phyloP scores from a whole-genome alignment of 2,888 invertebrate genomes.

The Patella caerulea region DNA sequence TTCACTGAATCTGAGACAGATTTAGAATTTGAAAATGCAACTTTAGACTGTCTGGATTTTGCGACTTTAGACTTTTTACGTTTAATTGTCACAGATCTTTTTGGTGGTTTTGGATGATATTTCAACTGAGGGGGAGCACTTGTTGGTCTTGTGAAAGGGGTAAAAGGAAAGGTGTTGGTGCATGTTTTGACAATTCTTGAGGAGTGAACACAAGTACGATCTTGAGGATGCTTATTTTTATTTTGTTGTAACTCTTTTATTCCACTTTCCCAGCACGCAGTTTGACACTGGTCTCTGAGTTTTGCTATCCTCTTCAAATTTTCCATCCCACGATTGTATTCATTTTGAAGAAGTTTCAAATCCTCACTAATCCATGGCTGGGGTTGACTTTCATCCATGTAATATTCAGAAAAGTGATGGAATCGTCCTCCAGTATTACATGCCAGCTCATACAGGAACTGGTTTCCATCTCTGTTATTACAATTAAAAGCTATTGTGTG shows the following conservation, averaged over 20 bases:
- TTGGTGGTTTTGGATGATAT: background rate
- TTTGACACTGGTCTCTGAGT: conserved; percentile 68
- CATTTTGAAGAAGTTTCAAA: conserved; percentile 65
- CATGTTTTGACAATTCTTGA: conserved; percentile 1
- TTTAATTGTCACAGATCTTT: background rate
- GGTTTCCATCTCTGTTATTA: conserved; percentile 69
- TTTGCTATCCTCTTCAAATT: conserved; percentile 64
- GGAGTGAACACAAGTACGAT: background rate
- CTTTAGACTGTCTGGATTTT: background rate
- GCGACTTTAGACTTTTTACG: background rate
- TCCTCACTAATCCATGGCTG: conserved; percentile 71
- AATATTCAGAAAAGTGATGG: conserved; percentile 69
- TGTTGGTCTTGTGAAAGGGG: background rate
- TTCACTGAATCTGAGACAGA: background rate
- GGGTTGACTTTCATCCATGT: conserved; percentile 52
- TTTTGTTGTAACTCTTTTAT: conserved; percentile 46
- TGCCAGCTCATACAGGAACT: conserved; percentile 68
- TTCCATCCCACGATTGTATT: conserved; percentile 59
- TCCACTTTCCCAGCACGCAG: conserved; percentile 65
- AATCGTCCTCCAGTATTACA: conserved; percentile 69
- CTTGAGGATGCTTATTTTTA: conserved; percentile 42
- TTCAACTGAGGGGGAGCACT: background rate
- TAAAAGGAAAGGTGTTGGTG: background rate
- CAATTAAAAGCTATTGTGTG: conserved; percentile 73
- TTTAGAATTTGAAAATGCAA: background rate